Percentiles rank a stretch among this genome's conserved stretches.
phyloP scores from a whole-genome alignment of 53 echinoderm and acorn worm species.

The Zoroaster sp. region DNA sequence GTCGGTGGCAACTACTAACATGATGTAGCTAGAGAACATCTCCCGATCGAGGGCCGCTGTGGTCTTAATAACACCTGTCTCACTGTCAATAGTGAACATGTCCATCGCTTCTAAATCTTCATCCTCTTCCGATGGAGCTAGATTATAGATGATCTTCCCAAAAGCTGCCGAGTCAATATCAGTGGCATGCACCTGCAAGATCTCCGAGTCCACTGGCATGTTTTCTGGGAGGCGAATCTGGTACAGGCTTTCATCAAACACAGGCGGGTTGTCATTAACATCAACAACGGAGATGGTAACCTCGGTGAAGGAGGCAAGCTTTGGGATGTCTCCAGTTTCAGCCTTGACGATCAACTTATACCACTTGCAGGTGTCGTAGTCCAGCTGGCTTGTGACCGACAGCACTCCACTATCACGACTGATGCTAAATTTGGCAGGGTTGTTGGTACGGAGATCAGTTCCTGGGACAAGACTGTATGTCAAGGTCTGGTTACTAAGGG shows the following conservation, averaged over 20 bases:
- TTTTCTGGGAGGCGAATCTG: constrained; percentile 78
- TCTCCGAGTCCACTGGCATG: constrained; percentile 52
- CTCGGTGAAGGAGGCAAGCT: constrained; percentile 71
- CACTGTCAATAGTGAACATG: constrained; percentile 75
- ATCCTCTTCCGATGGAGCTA: constrained; percentile 55
- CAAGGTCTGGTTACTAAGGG: constrained; percentile 62
- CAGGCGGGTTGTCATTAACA: constrained; percentile 87
- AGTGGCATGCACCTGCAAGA: constrained; percentile 74
- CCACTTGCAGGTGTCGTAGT: constrained; percentile 84
- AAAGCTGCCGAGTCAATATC: constrained; percentile 73
- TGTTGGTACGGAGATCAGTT: constrained; percentile 81
- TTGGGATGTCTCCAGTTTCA: constrained; percentile 58
- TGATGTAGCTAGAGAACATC: constrained; percentile 63
- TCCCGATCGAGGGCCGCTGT: constrained; percentile 73
- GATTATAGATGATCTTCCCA: constrained; percentile 68
- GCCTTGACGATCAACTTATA: constrained; percentile 85
- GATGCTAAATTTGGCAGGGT: constrained; percentile 81
- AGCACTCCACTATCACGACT: constrained; percentile 72
- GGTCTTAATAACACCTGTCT: constrained; percentile 73
- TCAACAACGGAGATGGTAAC: constrained; percentile 76
- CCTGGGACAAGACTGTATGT: constrained; percentile 81
- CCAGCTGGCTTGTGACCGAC: constrained; percentile 74
- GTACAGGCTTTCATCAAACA: constrained; percentile 79
- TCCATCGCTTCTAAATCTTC: constrained; percentile 61
- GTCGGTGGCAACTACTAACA: constrained; percentile 73